Base-by-base conservation (phyloP, 2,113 vertebrate genomes). In the Mus spicilegus region DNA sequence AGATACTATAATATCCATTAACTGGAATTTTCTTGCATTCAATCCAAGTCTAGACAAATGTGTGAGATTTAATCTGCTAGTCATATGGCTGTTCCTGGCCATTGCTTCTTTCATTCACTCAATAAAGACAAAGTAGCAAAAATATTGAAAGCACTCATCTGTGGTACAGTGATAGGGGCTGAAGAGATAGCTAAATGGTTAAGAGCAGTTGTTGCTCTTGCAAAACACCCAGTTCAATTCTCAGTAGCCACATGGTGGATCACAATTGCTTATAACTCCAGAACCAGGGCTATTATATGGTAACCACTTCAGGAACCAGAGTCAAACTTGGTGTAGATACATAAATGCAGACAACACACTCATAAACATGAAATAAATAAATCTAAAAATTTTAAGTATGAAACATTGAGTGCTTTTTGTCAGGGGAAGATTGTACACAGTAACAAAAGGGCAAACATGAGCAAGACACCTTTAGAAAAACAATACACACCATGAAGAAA, bases 401-500 rank as follows among this genome's bases (percentile, higher is more conserved):
- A 63, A 72, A 42, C 30, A 63, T 4, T 28, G 8, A 42, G 1
- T 51, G 10, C 67, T 67, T 95, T 14, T 76, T 49, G 16, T 90
- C 10, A 22, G 17, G 39, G 22, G 13, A 36, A 7, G 7, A 4
- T 78, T 72, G 39, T 24, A 61, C 1, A 67, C 20, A 69, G 22
- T 87, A 69, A 61, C 39, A 90, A 78, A 73, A n/a, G 92, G 20
- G 42, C 69, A 94, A 85, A 84, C 36, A 65, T 70, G 70, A 93
- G 65, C 5, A 89, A 72, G 5, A 10, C 81, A 46, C 58, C 19
- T 76, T 94, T 72, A 46, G 63, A 87, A 36, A 70, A 94, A 51
- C 51, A 30, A 39, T 69, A 67, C 28, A 67, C 70, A 51, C 11
- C 39, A 61, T 22, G 7, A 84, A 90, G 39, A 84, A 95, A 95